Evolutionary conservation across 2,888 invertebrate species (phyloP).

Genomic region (Cataglyphis altisquamis): DNA sequence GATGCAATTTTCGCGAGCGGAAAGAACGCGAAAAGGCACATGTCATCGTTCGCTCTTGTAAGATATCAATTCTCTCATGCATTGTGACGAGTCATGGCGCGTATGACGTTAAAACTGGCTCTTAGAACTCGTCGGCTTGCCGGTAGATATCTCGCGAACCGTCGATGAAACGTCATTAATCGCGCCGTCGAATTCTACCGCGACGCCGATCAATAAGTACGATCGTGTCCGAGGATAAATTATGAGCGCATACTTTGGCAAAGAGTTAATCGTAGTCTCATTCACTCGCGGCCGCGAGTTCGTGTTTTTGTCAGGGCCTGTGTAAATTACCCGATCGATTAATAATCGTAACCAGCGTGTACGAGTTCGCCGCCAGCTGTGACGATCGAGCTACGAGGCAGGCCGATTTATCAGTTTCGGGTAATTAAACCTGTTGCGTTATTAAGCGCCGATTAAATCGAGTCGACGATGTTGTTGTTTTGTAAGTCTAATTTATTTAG

Average conservation of each 20-base stretch:
- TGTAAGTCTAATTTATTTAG: conserved; percentile 38
- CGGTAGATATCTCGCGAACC: conserved; percentile 24
- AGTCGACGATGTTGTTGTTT: conserved; percentile 31
- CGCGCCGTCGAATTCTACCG: conserved; percentile 60
- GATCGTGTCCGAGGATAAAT: conserved; percentile 58
- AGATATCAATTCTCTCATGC: neutral
- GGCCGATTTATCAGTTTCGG: conserved; percentile 56
- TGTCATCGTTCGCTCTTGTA: conserved; percentile 3
- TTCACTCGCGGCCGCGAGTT: conserved; percentile 29
- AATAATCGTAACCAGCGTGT: conserved; percentile 35
- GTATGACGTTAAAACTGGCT: conserved; percentile 41
- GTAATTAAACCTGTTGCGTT: conserved; percentile 72
- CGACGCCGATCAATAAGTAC: conserved; percentile 60
- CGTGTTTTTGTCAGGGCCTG: conserved; percentile 44
- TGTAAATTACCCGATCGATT: conserved; percentile 51
- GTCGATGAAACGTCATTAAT: conserved; percentile 61
- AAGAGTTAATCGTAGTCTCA: conserved; percentile 58
- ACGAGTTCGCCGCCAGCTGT: conserved; percentile 17
- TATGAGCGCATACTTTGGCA: conserved; percentile 44
- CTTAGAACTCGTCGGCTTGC: conserved; percentile 36
- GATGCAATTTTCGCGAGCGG: neutral
- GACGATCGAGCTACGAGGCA: conserved; percentile 32
- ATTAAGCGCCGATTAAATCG: conserved; percentile 51
- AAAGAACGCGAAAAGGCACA: neutral
- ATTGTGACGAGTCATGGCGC: conserved; percentile 23